Conservation (phyloP, 2,797 vertebrate genomes). For the Microctenopoma stevenorrisi region DNA sequence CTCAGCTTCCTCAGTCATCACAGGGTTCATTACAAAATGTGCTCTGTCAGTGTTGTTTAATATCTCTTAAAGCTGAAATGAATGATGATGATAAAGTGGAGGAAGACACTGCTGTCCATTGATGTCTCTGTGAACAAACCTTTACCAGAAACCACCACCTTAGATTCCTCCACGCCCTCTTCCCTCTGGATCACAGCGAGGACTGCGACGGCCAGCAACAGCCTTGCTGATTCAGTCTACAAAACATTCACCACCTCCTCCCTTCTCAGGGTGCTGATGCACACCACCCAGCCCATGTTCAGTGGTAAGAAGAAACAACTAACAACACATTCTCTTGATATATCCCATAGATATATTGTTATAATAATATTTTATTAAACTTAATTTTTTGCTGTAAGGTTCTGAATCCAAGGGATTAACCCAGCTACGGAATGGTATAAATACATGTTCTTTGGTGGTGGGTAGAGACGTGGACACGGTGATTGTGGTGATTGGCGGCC, state of each 20-base stretch:
- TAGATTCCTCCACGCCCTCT: slow-evolving; percentile 82
- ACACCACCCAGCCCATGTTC: slow-evolving; percentile 92
- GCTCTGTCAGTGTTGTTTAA: too few relatives aligned
- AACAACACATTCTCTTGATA: not conserved
- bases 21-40: too few relatives aligned
- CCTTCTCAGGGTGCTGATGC: slow-evolving; percentile 82
- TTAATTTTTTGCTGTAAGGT: not conserved
- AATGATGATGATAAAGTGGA: slow-evolving; percentile 10
- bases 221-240: slow-evolving; percentile 66
- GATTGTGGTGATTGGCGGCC: slow-evolving; percentile 41
- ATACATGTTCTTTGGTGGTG: slow-evolving; percentile 8
- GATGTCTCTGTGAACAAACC: slow-evolving; percentile 63
- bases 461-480: slow-evolving; percentile 25
- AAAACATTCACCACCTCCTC: slow-evolving; percentile 80
- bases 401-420: slow-evolving; percentile 5
- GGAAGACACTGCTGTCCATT: slow-evolving; percentile 45
- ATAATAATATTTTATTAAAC: not conserved
- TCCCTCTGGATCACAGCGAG: slow-evolving; percentile 81
- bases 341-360: not conserved
- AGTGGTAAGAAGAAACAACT: slow-evolving; percentile 87
- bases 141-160: slow-evolving; percentile 68
- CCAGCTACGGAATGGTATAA: not conserved
- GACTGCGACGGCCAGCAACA: slow-evolving; percentile 76
- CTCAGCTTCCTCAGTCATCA: too few relatives aligned
- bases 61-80: too few relatives aligned